These are phyloP conservation scores for Phrixothrix hirtus DNA, from an alignment of 2,888 invertebrate species.

Conservation along the genomic window DNA sequence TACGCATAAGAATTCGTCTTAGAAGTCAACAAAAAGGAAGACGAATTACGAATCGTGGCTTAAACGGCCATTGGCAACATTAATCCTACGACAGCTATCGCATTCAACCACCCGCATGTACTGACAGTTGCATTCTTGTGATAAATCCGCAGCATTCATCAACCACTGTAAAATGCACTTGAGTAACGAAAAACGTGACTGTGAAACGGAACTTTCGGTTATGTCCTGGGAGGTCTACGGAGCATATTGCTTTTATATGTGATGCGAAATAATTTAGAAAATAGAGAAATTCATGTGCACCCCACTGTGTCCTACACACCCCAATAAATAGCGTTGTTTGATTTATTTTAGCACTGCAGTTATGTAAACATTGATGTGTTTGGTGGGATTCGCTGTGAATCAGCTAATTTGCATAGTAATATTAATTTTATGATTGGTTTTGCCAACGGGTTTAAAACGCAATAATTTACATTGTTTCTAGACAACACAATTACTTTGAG, in stretches of 20 bases:
- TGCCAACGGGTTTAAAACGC: too few relatives aligned
- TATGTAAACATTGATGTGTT: slow-evolving; percentile 16
- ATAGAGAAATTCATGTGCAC: slow-evolving; percentile 1
- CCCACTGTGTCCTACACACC: slow-evolving; percentile 16
- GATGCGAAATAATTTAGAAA: too few relatives aligned
- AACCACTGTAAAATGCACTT: slow-evolving; percentile 28
- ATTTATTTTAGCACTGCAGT: slow-evolving; percentile 19
- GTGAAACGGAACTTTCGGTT: slow-evolving; percentile 20
- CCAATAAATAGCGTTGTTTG: slow-evolving; percentile 23
- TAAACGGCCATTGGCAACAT: slow-evolving; percentile 36
- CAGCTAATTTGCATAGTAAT: slow-evolving; percentile 20
- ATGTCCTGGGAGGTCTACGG: slow-evolving; percentile 19
- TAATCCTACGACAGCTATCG: slow-evolving; percentile 26
- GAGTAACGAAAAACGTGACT: slow-evolving; percentile 37
- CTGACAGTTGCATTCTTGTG: slow-evolving; percentile 41
- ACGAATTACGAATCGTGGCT: slow-evolving; percentile 33
- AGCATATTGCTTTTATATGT: too few relatives aligned
- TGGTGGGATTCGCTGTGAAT: slow-evolving; percentile 16
- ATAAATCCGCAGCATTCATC: slow-evolving; percentile 38
- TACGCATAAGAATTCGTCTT: too few relatives aligned
- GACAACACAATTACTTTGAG: too few relatives aligned
- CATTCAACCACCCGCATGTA: slow-evolving; percentile 31
- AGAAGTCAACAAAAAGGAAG: neutral
- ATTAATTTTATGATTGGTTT: too few relatives aligned
- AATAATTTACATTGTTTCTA: too few relatives aligned